Evolutionary conservation across 1,140 invertebrate genomes (phyloP).

Genomic region (Plutomurus gul): DNA sequence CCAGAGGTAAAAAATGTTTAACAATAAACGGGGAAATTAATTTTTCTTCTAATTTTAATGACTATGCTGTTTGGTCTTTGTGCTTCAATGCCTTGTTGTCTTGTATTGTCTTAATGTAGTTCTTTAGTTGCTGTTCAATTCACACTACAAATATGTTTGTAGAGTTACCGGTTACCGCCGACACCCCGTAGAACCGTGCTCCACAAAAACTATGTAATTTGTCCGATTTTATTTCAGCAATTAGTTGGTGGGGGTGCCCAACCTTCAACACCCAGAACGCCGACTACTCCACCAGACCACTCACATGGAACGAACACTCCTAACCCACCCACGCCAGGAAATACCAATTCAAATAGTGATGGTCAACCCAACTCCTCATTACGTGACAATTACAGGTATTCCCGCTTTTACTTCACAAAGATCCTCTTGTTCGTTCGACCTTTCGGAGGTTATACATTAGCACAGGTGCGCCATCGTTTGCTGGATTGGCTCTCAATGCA

Average conservation of each 20-base stretch:
- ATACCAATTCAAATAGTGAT: constrained; percentile 31
- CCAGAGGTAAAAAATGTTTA: not conserved
- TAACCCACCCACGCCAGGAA: constrained; percentile 38
- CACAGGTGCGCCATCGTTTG: too few species aligned
- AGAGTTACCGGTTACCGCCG: too few species aligned
- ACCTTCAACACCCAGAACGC: constrained; percentile 37
- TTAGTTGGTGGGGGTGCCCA: constrained; percentile 25
- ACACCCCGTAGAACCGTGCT: too few species aligned
- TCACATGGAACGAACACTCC: constrained; percentile 18
- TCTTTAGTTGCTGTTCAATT: too few species aligned
- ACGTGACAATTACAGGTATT: constrained; percentile 40
- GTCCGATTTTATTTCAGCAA: too few species aligned
- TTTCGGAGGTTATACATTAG: too few species aligned
- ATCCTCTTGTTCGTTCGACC: not conserved
- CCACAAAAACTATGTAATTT: too few species aligned
- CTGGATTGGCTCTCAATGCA: too few species aligned
- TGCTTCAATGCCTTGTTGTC: too few species aligned
- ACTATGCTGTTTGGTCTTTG: too few species aligned
- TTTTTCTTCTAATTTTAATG: not conserved
- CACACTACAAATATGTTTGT: too few species aligned
- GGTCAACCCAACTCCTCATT: constrained; percentile 19
- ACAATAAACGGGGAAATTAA: not conserved
- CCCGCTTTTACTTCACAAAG: not conserved
- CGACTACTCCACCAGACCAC: constrained; percentile 31
- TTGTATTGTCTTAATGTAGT: too few species aligned